Percentiles rank a stretch among this genome's conserved stretches.
phyloP scores from a whole-genome alignment of 2,888 invertebrate genomes.

The Megalurothrips usitatus region DNA sequence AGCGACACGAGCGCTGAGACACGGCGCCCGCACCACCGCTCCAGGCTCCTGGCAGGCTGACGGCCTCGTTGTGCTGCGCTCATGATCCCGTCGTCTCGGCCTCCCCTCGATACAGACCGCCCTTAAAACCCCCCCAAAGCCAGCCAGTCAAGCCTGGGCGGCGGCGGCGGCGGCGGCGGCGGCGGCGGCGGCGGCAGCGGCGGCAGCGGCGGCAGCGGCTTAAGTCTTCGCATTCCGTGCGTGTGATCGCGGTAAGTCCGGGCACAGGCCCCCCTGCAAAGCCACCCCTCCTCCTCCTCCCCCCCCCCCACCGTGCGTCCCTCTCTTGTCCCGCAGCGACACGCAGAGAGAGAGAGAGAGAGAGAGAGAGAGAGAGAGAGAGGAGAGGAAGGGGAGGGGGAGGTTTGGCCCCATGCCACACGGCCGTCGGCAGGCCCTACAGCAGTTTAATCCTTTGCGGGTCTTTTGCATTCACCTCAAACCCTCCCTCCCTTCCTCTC shows the following conservation, averaged over 20 bases:
- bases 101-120: not conserved
- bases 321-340: not conserved
- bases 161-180: not conserved
- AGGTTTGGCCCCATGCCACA: too few relatives aligned
- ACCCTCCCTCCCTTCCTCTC: not conserved
- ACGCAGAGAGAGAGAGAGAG: not conserved
- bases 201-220: not conserved
- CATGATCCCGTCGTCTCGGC: not conserved
- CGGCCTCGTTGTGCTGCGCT: not conserved
- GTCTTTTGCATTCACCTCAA: slow-evolving; percentile 9
- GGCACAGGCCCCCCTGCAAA: not conserved
- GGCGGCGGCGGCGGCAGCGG: not conserved
- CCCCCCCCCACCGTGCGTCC: not conserved
- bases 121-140: not conserved
- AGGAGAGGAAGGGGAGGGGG: too few relatives aligned
- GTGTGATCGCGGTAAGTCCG: not conserved
- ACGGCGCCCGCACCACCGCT: too few relatives aligned
- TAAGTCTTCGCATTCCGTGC: slow-evolving; percentile 6
- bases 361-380: too few relatives aligned
- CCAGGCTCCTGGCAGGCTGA: not conserved
- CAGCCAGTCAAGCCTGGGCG: not conserved
- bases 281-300: not conserved
- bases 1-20: too few relatives aligned
- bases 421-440: not conserved
- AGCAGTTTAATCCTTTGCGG: slow-evolving; percentile 19